Evolutionary conservation across 2,797 vertebrate genomes (phyloP), one percentile per base, ranked within the genome.

Genomic region (Acomys russatus): DNA sequence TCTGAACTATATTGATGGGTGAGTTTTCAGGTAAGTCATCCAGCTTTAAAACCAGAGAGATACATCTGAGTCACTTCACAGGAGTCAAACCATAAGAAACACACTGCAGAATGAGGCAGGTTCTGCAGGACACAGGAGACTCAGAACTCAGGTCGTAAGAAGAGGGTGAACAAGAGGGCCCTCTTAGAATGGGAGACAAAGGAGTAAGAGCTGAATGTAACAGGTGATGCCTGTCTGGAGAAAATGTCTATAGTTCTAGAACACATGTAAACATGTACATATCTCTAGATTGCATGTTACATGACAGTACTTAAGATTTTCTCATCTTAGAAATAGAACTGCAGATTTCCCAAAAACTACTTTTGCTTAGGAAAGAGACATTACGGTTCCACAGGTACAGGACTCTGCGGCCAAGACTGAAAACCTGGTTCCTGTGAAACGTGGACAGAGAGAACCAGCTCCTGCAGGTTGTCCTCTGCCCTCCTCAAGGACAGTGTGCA

Each of bases 1-100:
- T 99, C 98, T 99, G 99, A 96, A 99, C 99, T 88, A 99, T 99
- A 97, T 99, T 99, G 98, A 99, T 99, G 91, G 99, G 99, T 91
- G 99, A 99, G 98, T 99, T 99, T 98, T 99, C 99, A 90, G 99
- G 99, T 85, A 99, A 98, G 97, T 99, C 99, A 97, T 99, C 99
- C 99, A 99, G 98, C 99, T 99, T 92, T 59, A 92, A 92, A 95
- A 93, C 6, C 87, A 92, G 56, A 97, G 78, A 93, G 92, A 93
- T 73, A 90, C 22, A 87, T n/a, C 1, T 86, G 56, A 96, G 64
- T 61, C 70, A 96, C 3, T 23, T 54, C 25, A 38, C 22, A 61
- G 64, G 94, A 61, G 3, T 86, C 28, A 56, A 85, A 82, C 59
- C 33, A 6, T 66, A 49, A 95, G 33, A 92, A 95, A 90, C 56